Conservation (phyloP, 2,113 vertebrate genomes). For the Ranitomeya variabilis region DNA sequence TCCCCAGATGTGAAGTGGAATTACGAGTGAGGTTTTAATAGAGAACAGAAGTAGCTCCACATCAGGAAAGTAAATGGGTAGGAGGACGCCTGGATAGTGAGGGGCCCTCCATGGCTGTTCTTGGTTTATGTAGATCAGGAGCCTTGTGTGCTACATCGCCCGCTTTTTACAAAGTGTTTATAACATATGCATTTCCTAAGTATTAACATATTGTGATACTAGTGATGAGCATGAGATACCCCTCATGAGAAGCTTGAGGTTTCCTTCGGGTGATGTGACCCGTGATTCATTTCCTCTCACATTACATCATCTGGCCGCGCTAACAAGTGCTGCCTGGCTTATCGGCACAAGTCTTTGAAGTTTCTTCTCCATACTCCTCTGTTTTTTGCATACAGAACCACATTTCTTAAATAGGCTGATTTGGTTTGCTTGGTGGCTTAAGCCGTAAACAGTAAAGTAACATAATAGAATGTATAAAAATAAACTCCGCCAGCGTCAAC, state of each 20-base stretch:
- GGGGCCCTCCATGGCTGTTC: neutral
- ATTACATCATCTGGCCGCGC: slow-evolving; percentile 39
- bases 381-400: neutral
- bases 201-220: neutral
- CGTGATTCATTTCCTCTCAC: slow-evolving; percentile 49
- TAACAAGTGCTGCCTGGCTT: slow-evolving; percentile 25
- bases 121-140: neutral
- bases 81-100: neutral
- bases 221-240: slow-evolving; percentile 22
- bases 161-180: neutral
- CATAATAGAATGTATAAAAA: neutral
- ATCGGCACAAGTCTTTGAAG: slow-evolving; percentile 20
- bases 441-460: neutral
- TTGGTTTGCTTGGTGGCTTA: neutral
- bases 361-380: neutral
- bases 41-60: slow-evolving; percentile 23
- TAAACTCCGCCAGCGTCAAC: no score
- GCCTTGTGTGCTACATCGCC: neutral
- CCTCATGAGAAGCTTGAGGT: slow-evolving; percentile 3
- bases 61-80: neutral
- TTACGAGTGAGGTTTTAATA: neutral
- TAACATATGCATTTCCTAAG: neutral
- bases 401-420: slow-evolving; percentile 9
- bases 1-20: slow-evolving; percentile 35
- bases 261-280: slow-evolving; percentile 16